Evolutionary conservation across 2,888 invertebrate species (phyloP).

Genomic region (Thecophora atra): DNA sequence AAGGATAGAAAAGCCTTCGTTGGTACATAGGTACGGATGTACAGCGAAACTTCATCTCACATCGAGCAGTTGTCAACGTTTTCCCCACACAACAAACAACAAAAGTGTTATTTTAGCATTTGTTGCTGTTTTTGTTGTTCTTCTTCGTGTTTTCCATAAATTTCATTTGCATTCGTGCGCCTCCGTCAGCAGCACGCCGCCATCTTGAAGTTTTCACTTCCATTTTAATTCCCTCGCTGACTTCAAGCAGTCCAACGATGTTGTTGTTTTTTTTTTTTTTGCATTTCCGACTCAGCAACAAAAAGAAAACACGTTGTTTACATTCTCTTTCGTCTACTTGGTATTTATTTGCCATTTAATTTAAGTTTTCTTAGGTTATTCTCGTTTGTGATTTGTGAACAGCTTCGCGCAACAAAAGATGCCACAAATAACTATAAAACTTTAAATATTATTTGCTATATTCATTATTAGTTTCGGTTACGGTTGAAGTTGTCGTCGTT

Average conservation of each 20-base stretch:
- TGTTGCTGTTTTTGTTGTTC: background rate
- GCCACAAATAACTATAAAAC: background rate
- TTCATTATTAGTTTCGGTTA: background rate
- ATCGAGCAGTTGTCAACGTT: too few relatives aligned
- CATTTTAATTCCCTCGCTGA: background rate
- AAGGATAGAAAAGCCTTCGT: too few relatives aligned
- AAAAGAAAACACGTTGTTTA: background rate
- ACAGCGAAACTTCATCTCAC: background rate
- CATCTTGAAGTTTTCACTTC: constrained; percentile 12
- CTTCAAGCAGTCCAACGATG: background rate
- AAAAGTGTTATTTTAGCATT: background rate
- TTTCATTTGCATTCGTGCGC: constrained; percentile 2
- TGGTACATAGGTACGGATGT: background rate
- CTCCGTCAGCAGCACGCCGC: constrained; percentile 3
- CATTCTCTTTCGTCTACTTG: background rate
- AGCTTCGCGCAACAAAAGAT: background rate
- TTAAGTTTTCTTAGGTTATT: background rate
- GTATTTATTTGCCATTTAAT: constrained; percentile 1
- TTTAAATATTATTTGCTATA: background rate
- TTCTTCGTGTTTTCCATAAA: constrained; percentile 4
- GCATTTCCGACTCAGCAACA: background rate
- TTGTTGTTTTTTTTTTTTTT: constrained; percentile 16
- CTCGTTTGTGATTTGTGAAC: background rate
- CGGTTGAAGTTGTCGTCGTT: too few relatives aligned
- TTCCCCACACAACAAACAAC: background rate